Conservation (phyloP, 2,797 vertebrate genomes). For the Gymnodraco acuticeps region DNA sequence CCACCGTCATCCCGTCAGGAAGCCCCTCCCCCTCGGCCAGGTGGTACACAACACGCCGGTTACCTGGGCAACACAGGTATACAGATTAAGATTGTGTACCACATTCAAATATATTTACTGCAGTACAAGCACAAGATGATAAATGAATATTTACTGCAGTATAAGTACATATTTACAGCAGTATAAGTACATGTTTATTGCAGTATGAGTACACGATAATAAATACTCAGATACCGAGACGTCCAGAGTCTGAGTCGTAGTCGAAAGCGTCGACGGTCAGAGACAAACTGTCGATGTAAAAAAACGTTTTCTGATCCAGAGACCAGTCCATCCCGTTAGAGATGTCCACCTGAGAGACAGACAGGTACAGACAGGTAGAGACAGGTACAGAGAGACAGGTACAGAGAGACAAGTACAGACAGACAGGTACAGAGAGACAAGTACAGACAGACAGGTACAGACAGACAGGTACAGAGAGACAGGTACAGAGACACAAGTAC, state of each 20-base stretch:
- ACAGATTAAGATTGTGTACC: no score
- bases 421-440: no score
- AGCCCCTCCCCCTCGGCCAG: conserved; percentile 90
- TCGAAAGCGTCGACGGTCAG: conserved; percentile 92
- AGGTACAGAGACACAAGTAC: no score
- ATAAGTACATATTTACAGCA: not conserved
- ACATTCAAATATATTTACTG: not conserved
- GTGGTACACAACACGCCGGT: conserved; percentile 88
- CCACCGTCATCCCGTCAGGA: conserved; percentile 94
- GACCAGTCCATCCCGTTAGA: conserved; percentile 98
- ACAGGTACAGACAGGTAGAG: not conserved
- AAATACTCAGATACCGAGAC: conserved; percentile 80
- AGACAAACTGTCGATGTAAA: conserved; percentile 94
- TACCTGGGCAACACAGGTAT: conserved; percentile 79
- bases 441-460: no score
- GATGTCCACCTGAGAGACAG: conserved; percentile 87
- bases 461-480: no score
- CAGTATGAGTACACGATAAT: not conserved
- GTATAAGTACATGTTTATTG: conserved; percentile 59
- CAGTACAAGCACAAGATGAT: not conserved
- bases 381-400: no score
- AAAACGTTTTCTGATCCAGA: conserved; percentile 89
- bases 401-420: no score
- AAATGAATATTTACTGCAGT: not conserved
- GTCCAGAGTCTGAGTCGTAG: conserved; percentile 88